Evolutionary conservation across 2,888 invertebrate genomes (phyloP).

Genomic region (Brachypalpus laphriformis): DNA sequence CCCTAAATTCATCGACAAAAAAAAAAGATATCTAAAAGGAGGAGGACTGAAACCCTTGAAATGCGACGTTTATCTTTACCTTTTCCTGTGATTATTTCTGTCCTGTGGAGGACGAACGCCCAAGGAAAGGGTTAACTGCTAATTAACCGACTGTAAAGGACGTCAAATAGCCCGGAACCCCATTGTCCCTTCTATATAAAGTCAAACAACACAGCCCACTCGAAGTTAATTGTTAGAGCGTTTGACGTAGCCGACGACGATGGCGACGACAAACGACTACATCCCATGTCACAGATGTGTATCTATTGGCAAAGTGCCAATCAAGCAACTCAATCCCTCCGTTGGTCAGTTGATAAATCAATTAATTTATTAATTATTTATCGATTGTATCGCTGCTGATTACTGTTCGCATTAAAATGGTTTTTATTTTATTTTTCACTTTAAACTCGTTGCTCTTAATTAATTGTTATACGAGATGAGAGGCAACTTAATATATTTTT

Average conservation of each 20-base stretch:
- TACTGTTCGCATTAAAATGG: neutral
- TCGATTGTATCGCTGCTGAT: slow-evolving; percentile 8
- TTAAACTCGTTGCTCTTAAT: slow-evolving; percentile 16
- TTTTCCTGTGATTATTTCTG: neutral
- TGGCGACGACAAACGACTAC: too few relatives aligned
- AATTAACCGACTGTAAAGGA: slow-evolving; percentile 3
- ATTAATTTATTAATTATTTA: slow-evolving; percentile 44
- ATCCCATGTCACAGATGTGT: neutral
- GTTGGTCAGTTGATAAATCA: slow-evolving; percentile 20
- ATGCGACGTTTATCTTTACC: neutral
- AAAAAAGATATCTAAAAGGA: neutral
- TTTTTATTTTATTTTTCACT: neutral
- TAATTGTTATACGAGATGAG: neutral
- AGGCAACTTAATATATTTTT: neutral
- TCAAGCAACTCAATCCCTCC: neutral
- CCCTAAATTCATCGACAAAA: neutral
- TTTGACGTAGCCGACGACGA: neutral
- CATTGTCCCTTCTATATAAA: neutral
- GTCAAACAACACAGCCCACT: neutral
- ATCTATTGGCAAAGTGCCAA: neutral
- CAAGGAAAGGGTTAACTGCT: neutral
- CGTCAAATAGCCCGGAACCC: neutral
- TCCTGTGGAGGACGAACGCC: neutral
- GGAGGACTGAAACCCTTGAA: slow-evolving; percentile 1
- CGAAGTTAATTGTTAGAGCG: slow-evolving; percentile 1